These are phyloP conservation scores for Mormyrus iriodes DNA, from an alignment of 2,113 vertebrate genomes.

Conservation along the genomic window DNA sequence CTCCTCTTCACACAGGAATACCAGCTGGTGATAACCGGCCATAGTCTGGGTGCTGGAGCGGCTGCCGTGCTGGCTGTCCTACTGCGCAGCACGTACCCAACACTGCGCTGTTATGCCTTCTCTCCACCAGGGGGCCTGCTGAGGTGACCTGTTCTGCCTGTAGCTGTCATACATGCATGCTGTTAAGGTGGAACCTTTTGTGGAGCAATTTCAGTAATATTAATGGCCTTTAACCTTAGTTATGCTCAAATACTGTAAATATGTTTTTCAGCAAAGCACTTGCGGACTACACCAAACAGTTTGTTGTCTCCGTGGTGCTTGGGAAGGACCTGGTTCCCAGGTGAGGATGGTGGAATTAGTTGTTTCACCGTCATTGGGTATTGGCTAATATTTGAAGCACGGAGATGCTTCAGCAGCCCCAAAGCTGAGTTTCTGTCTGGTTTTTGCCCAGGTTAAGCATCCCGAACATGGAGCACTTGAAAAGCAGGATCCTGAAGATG, in stretches of 20 bases:
- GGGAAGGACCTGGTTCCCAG: slow-evolving; percentile 92
- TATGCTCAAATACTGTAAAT: not conserved
- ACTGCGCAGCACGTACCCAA: slow-evolving; percentile 70
- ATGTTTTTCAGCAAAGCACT: slow-evolving; percentile 76
- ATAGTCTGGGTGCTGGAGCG: slow-evolving; percentile 88
- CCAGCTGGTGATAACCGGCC: slow-evolving; percentile 83
- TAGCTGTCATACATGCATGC: not conserved
- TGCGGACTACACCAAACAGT: slow-evolving; percentile 79
- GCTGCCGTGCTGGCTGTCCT: slow-evolving; percentile 75
- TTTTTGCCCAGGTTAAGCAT: slow-evolving; percentile 76
- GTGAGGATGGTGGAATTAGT: slow-evolving; percentile 49
- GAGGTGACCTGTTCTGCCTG: slow-evolving; percentile 62
- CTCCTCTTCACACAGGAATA: slow-evolving; percentile 70
- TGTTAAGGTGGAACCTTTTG: not conserved
- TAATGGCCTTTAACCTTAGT: not conserved
- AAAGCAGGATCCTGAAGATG: slow-evolving; percentile 79
- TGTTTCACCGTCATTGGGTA: not conserved
- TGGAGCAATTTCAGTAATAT: not conserved
- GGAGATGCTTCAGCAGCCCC: not conserved
- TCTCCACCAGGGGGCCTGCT: slow-evolving; percentile 90
- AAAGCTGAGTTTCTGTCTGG: not conserved
- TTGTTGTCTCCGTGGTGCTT: slow-evolving; percentile 82
- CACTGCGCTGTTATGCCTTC: slow-evolving; percentile 78
- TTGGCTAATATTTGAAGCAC: not conserved
- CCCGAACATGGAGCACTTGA: slow-evolving; percentile 89